Percentiles rank a stretch among this genome's conserved stretches.
phyloP scores from a whole-genome alignment of 2,888 invertebrate genomes.

The Notodonta ziczac region DNA sequence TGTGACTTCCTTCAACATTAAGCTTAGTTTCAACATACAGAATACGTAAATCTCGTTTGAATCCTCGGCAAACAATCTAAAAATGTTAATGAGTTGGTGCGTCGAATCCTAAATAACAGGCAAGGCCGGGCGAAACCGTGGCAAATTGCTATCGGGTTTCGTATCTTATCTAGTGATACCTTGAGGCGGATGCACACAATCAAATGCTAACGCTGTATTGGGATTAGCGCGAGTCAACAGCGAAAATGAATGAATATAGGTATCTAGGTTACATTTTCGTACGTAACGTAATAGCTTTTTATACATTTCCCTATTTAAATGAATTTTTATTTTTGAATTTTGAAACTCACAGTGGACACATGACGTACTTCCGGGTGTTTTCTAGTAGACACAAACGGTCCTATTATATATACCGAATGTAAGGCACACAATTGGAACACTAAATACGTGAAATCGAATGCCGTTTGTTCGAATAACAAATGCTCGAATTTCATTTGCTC shows the following conservation, averaged over 20 bases:
- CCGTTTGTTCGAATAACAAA: too few relatives aligned
- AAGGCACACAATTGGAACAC: too few relatives aligned
- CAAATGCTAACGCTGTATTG: not conserved
- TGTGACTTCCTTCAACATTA: not conserved
- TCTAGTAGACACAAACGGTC: too few relatives aligned
- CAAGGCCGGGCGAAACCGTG: constrained; percentile 25
- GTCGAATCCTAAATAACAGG: constrained; percentile 27
- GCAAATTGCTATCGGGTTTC: constrained; percentile 26
- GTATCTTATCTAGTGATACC: constrained; percentile 39
- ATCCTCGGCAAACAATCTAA: constrained; percentile 34
- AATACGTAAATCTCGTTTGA: constrained; percentile 5
- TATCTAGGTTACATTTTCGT: too few relatives aligned
- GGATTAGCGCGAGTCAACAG: not conserved
- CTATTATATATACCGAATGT: too few relatives aligned
- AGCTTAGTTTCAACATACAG: not conserved
- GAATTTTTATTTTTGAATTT: too few relatives aligned
- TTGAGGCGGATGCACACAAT: constrained; percentile 16
- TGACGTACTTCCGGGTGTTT: too few relatives aligned
- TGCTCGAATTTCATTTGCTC: too few relatives aligned
- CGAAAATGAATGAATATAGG: not conserved
- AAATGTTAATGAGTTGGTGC: constrained; percentile 28
- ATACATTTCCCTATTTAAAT: too few relatives aligned
- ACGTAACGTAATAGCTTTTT: too few relatives aligned
- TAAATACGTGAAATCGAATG: too few relatives aligned
- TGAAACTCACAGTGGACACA: too few relatives aligned